Conservation (phyloP, 1,140 invertebrate genomes). For the Lepidotrigona ventralis region DNA sequence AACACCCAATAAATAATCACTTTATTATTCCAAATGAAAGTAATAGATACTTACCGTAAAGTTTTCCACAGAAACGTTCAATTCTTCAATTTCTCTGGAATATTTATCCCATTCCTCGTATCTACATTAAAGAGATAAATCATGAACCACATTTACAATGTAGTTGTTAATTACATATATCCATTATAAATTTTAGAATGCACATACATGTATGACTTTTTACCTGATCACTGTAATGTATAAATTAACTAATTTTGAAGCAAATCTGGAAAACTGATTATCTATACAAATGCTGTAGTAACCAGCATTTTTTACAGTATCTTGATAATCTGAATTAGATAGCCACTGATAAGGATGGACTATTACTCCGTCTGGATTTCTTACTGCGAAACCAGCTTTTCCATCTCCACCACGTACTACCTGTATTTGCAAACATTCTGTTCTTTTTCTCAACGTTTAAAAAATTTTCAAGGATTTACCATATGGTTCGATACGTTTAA, state of each 20-base stretch:
- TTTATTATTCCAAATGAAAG: neutral
- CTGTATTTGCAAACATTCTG: constrained; percentile 73
- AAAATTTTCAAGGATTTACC: neutral
- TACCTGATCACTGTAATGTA: constrained; percentile 95
- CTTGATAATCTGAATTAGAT: constrained; percentile 92
- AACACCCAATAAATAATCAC: constrained; percentile 2
- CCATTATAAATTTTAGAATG: neutral
- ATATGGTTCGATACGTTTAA: neutral
- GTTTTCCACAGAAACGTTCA: constrained; percentile 93
- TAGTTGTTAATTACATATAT: no score
- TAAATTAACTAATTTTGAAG: constrained; percentile 94
- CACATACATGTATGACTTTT: neutral
- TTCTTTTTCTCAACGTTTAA: neutral
- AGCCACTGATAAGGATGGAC: constrained; percentile 95
- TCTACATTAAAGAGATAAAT: constrained; percentile 67
- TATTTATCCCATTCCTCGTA: constrained; percentile 97
- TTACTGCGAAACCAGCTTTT: constrained; percentile 94
- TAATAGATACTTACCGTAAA: constrained; percentile 86
- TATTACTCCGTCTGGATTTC: constrained; percentile 90
- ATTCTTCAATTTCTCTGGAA: constrained; percentile 91
- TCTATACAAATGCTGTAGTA: constrained; percentile 97
- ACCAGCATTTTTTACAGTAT: constrained; percentile 88
- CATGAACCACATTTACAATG: neutral
- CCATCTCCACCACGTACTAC: constrained; percentile 94
- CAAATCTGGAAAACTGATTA: constrained; percentile 96